phyloP scores from a whole-genome alignment of 2,797 vertebrate species.

The Danio jaintianensis region DNA sequence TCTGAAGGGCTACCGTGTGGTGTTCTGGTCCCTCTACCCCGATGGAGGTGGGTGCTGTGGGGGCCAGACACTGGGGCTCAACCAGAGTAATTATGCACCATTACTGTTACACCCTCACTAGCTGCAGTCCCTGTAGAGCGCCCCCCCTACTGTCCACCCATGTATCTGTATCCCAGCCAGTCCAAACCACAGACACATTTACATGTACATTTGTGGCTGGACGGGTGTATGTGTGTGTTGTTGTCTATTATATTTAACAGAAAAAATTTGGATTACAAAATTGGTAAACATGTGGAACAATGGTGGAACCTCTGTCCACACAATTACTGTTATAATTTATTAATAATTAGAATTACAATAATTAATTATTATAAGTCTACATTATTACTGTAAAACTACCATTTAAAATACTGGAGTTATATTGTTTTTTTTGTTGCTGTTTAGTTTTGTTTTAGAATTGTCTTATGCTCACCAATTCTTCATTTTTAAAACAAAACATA shows the following conservation, averaged over 20 bases:
- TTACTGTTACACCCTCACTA: slow-evolving; percentile 37
- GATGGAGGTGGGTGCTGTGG: slow-evolving; percentile 86
- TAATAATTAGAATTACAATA: no score
- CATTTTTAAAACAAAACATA: background rate
- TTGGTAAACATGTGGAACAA: background rate
- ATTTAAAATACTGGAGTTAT: background rate
- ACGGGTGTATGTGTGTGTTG: slow-evolving; percentile 22
- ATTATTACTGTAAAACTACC: background rate
- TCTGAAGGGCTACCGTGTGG: slow-evolving; percentile 92
- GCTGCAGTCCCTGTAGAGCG: background rate
- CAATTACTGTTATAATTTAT: no score
- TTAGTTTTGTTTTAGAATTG: background rate
- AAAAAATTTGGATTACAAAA: background rate
- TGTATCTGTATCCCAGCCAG: slow-evolving; percentile 7
- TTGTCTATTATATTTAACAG: background rate
- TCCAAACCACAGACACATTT: slow-evolving; percentile 21
- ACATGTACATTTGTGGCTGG: slow-evolving; percentile 32
- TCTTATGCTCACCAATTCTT: background rate
- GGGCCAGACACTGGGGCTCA: slow-evolving; percentile 46
- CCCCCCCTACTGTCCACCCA: background rate
- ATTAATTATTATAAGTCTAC: background rate
- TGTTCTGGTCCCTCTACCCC: slow-evolving; percentile 95
- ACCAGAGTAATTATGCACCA: slow-evolving; percentile 57
- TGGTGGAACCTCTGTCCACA: no score
- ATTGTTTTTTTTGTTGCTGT: background rate